Conservation (phyloP, 2,797 vertebrate genomes). For the Eremophila alpestris region DNA sequence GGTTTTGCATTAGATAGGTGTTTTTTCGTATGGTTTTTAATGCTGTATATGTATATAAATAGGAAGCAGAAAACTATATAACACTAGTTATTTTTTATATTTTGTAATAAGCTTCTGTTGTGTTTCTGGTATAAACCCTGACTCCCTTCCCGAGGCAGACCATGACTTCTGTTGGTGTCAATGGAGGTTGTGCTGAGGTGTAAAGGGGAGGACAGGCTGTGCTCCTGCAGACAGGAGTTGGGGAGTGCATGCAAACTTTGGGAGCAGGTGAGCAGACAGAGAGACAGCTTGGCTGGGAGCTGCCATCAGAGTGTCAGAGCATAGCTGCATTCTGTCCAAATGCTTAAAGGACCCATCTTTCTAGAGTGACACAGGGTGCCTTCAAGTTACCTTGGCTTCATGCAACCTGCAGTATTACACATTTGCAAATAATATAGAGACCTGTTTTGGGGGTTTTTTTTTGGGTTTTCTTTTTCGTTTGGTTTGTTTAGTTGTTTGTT, state of each 20-base stretch:
- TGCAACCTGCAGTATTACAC: conserved; percentile 66
- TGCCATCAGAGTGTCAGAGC: background rate
- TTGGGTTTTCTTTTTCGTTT: background rate
- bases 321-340: background rate
- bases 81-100: conserved; percentile 77
- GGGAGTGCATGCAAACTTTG: background rate
- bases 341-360: conserved; percentile 33
- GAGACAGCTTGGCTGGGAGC: background rate
- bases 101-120: conserved; percentile 69
- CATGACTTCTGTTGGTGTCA: background rate
- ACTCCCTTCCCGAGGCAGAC: conserved; percentile 2
- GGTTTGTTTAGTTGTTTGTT: background rate
- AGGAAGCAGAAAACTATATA: conserved; percentile 61
- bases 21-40: conserved; percentile 67
- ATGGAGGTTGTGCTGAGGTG: background rate
- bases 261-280: conserved; percentile 25
- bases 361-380: conserved; percentile 67
- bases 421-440: conserved; percentile 10
- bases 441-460: background rate
- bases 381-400: conserved; percentile 62
- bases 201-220: background rate
- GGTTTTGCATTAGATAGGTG: conserved; percentile 58
- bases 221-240: background rate
- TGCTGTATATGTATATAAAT: conserved; percentile 70
- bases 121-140: conserved; percentile 57